Conservation (phyloP, 2,888 invertebrate species). For the Polyploca ridens region DNA sequence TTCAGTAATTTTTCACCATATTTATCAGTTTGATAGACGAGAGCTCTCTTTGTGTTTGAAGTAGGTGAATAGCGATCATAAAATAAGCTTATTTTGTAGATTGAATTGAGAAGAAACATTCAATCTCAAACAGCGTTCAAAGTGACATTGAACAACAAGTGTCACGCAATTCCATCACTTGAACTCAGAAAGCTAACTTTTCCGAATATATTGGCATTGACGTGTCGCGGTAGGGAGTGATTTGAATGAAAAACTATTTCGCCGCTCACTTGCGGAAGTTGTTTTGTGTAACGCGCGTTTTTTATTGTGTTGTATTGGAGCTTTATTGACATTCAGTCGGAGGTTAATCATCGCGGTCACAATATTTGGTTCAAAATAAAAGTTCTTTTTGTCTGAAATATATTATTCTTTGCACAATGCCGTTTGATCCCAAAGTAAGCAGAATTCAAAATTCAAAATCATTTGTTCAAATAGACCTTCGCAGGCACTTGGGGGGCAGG, state of each 20-base stretch:
- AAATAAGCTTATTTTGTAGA: not conserved
- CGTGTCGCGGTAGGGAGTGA: slow-evolving; percentile 1
- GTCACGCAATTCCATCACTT: not conserved
- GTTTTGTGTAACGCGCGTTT: not conserved
- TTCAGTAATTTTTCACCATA: not conserved
- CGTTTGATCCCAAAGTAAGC: no score
- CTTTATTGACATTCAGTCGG: not conserved
- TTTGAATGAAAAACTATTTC: slow-evolving; percentile 8
- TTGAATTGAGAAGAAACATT: not conserved
- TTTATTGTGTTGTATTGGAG: not conserved
- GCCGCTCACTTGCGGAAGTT: not conserved
- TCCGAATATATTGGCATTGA: slow-evolving; percentile 3
- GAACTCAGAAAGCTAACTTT: slow-evolving; percentile 5
- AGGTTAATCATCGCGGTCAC: not conserved
- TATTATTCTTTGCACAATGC: no score
- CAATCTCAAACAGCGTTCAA: not conserved
- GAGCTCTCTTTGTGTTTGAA: not conserved
- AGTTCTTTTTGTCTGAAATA: no score
- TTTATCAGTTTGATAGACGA: not conserved
- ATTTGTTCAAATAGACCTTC: no score
- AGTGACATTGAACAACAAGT: not conserved
- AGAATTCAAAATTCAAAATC: no score
- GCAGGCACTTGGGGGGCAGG: no score
- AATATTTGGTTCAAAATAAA: not conserved
- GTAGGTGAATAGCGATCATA: not conserved